Evolutionary conservation across 2,888 invertebrate genomes (phyloP).

Genomic region (Drosophila birchii): DNA sequence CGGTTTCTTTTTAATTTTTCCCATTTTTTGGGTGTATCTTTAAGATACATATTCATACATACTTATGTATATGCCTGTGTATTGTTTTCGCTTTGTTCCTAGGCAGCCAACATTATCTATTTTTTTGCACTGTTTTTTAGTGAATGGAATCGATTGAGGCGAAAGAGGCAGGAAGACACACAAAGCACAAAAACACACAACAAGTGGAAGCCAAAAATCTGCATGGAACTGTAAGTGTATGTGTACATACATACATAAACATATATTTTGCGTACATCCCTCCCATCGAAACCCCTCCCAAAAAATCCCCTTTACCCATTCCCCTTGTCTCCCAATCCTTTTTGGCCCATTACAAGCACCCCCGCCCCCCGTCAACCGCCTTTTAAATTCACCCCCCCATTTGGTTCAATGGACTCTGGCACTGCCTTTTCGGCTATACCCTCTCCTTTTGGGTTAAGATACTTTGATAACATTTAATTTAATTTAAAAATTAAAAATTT

Average conservation of each 20-base stretch:
- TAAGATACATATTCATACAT: constrained; percentile 26
- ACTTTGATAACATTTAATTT: background rate
- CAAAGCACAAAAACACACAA: constrained; percentile 24
- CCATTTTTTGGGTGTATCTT: constrained; percentile 31
- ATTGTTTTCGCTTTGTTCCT: constrained; percentile 43
- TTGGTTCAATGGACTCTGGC: constrained; percentile 44
- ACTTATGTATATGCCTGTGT: constrained; percentile 10
- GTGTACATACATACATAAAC: constrained; percentile 1
- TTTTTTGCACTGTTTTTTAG: constrained; percentile 8
- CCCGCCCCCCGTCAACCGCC: background rate
- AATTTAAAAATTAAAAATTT: background rate
- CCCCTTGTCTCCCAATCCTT: constrained; percentile 24
- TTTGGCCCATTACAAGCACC: constrained; percentile 22
- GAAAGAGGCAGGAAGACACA: constrained; percentile 20
- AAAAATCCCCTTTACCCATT: background rate
- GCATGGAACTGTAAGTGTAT: constrained; percentile 18
- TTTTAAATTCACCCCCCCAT: constrained; percentile 17
- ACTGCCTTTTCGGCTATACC: constrained; percentile 21
- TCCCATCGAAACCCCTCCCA: background rate
- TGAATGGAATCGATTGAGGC: constrained; percentile 47
- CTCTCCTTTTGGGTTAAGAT: background rate
- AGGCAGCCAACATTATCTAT: constrained; percentile 31
- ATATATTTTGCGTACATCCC: constrained; percentile 16
- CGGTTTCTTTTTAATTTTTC: constrained; percentile 20
- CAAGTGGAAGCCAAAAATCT: constrained; percentile 56